Percentiles rank a stretch among this genome's conserved stretches.
Conservation (phyloP, 2,888 invertebrate genomes). For the Nemoura dubitans region DNA sequence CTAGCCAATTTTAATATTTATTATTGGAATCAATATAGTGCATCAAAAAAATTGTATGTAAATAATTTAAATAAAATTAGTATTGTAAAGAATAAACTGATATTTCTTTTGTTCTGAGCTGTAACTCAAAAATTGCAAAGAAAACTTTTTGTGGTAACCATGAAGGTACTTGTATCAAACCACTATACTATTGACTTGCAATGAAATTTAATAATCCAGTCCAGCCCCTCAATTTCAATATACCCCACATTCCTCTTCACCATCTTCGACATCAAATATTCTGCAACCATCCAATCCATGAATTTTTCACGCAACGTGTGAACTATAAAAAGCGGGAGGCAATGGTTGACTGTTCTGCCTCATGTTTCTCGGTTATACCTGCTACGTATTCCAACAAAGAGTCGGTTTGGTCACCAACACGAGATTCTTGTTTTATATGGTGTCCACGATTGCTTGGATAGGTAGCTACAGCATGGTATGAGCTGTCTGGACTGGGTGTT, state of each 20-base stretch:
- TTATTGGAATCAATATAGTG: background rate
- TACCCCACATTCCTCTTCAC: too few relatives aligned
- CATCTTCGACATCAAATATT: too few relatives aligned
- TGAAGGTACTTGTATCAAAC: too few relatives aligned
- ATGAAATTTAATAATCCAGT: too few relatives aligned
- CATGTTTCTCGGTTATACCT: background rate
- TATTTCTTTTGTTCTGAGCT: too few relatives aligned
- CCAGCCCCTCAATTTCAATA: too few relatives aligned
- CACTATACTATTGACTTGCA: too few relatives aligned
- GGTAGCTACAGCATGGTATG: background rate
- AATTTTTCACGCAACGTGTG: background rate
- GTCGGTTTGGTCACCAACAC: background rate
- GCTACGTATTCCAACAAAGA: background rate
- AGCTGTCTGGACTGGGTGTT: background rate
- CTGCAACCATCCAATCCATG: background rate
- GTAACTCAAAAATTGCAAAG: too few relatives aligned
- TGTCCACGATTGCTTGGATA: background rate
- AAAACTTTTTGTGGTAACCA: too few relatives aligned
- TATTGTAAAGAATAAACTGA: background rate
- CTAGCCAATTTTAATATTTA: background rate
- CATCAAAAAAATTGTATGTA: background rate
- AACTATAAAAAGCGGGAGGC: background rate
- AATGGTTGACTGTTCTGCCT: background rate
- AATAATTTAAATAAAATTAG: slow-evolving; percentile 12
- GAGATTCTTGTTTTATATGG: background rate